A percentile compares a stretch with the other conserved stretches of the same genome.
These are phyloP conservation scores for Pseudochaenichthys georgianus DNA, from an alignment of 2,797 vertebrate genomes.

Conservation along the genomic window DNA sequence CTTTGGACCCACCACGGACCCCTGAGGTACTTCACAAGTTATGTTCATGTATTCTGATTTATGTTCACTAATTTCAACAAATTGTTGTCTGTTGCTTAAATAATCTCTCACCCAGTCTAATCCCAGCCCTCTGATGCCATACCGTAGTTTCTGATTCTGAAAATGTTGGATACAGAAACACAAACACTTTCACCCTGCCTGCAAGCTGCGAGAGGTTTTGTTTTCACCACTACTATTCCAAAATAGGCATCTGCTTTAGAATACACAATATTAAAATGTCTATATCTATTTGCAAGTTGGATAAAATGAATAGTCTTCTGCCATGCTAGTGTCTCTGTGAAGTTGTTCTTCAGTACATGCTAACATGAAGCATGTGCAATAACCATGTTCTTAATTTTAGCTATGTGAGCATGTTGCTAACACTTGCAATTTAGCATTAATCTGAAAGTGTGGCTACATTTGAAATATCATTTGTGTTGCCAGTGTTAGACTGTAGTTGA, in stretches of 20 bases:
- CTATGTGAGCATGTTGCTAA: background rate
- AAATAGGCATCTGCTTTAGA: slow-evolving; percentile 8
- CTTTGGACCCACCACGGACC: too few relatives aligned
- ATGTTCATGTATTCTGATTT: too few relatives aligned
- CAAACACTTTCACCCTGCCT: background rate
- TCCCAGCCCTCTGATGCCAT: too few relatives aligned
- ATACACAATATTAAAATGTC: slow-evolving; percentile 26
- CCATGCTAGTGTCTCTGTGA: background rate
- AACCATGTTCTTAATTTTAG: background rate
- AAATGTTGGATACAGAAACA: slow-evolving; percentile 5
- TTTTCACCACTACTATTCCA: slow-evolving; percentile 22
- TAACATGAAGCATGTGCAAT: background rate
- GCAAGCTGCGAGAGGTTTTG: background rate
- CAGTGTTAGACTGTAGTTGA: too few relatives aligned
- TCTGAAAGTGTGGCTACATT: too few relatives aligned
- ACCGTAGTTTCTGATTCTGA: too few relatives aligned
- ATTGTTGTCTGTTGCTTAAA: too few relatives aligned
- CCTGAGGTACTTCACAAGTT: too few relatives aligned
- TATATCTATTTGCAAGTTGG: slow-evolving; percentile 4
- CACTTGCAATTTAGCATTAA: background rate
- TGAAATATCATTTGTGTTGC: too few relatives aligned
- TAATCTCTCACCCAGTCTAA: too few relatives aligned
- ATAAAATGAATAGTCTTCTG: slow-evolving; percentile 14
- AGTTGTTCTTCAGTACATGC: background rate
- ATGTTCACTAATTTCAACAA: too few relatives aligned